These are phyloP conservation scores for Periophthalmodon schlosseri DNA, from an alignment of 2,113 vertebrate species.

Conservation along the genomic window DNA sequence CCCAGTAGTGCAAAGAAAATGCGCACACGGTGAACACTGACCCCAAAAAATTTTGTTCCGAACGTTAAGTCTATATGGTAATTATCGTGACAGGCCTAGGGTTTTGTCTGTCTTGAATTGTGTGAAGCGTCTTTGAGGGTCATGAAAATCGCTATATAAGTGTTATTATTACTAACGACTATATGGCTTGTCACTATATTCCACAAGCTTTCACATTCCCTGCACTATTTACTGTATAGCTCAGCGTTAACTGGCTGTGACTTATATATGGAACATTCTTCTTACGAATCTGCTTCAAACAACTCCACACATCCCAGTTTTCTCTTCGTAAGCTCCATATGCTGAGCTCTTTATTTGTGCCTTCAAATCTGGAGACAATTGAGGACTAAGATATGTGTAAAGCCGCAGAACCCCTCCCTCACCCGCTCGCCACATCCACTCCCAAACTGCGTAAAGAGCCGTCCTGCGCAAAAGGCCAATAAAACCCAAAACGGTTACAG, in stretches of 20 bases:
- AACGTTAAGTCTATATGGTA: too few relatives aligned
- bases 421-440: conserved; percentile 19
- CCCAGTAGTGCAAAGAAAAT: too few relatives aligned
- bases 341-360: conserved; percentile 53
- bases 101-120: too few relatives aligned
- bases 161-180: neutral
- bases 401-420: conserved; percentile 23
- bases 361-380: conserved; percentile 30
- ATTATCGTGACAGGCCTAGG: too few relatives aligned
- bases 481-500: conserved; percentile 37
- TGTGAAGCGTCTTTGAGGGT: too few relatives aligned
- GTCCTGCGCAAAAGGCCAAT: conserved; percentile 30
- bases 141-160: neutral
- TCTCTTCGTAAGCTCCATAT: conserved; percentile 9
- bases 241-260: neutral
- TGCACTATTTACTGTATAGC: neutral
- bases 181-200: neutral
- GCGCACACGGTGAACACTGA: too few relatives aligned
- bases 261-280: conserved; percentile 3
- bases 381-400: conserved; percentile 28
- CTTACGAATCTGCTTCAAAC: conserved; percentile 26
- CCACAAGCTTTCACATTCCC: neutral
- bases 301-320: conserved; percentile 10
- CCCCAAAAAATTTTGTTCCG: too few relatives aligned
- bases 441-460: conserved; percentile 47